These are phyloP conservation scores for Podarcis lilfordi DNA, from an alignment of 2,797 vertebrate genomes.

Conservation along the genomic window DNA sequence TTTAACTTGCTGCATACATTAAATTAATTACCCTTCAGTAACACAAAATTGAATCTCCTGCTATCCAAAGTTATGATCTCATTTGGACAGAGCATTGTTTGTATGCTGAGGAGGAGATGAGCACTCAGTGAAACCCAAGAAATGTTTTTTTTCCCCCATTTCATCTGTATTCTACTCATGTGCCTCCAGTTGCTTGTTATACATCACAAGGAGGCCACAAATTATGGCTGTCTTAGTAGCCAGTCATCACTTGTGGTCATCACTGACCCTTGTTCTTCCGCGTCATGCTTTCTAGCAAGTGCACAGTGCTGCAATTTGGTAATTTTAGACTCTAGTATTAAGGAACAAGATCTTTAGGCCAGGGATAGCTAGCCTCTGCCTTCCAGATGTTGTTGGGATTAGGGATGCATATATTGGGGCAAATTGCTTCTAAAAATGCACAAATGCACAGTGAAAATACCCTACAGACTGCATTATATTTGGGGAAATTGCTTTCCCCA, in stretches of 20 bases:
- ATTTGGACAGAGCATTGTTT: constrained; percentile 56
- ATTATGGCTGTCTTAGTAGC: not conserved
- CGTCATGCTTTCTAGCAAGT: not conserved
- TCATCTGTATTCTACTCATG: not conserved
- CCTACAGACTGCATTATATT: no score
- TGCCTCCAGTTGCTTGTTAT: constrained; percentile 33
- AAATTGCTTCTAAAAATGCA: no score
- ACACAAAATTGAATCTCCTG: constrained; percentile 49
- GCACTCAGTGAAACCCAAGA: constrained; percentile 26
- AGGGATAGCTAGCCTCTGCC: no score
- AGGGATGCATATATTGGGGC: no score
- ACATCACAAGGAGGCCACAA: not conserved
- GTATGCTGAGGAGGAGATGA: constrained; percentile 29
- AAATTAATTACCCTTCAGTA: constrained; percentile 63
- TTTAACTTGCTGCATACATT: constrained; percentile 22
- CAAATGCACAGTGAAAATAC: no score
- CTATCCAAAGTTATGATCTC: constrained; percentile 46
- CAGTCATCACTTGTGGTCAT: not conserved
- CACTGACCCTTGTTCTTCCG: not conserved
- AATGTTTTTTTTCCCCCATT: not conserved
- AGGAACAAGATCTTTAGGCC: no score
- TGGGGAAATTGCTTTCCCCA: no score
- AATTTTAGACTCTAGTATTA: no score
- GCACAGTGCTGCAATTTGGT: no score
- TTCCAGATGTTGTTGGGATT: no score